A percentile compares a stretch with the other conserved stretches of the same genome.
phyloP scores from a whole-genome alignment of 1,140 invertebrate species.

The Zaprionus ghesquierei region DNA sequence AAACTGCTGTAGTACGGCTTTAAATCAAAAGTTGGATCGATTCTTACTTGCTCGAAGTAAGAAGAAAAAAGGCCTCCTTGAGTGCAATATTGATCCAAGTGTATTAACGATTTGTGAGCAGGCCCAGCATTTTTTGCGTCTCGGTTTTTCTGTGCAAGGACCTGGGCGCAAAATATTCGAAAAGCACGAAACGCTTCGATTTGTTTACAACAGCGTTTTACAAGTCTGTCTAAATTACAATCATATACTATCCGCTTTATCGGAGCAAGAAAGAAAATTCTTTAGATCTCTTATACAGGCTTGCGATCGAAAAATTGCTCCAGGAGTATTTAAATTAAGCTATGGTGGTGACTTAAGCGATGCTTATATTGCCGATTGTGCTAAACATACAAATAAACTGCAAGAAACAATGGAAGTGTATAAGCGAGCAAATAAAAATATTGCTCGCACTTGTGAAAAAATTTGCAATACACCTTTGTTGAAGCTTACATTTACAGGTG shows the following conservation, averaged over 20 bases:
- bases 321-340: conserved; percentile 89
- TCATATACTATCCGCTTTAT: conserved; percentile 87
- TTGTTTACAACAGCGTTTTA: conserved; percentile 89
- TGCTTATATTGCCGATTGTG: conserved; percentile 90
- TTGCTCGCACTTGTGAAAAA: conserved; percentile 89
- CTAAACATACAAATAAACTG: conserved; percentile 87
- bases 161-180: conserved; percentile 84
- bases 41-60: conserved; percentile 88
- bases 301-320: conserved; percentile 89
- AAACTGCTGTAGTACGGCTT: conserved; percentile 85
- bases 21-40: conserved; percentile 86
- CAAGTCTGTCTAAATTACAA: conserved; percentile 91
- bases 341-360: conserved; percentile 89
- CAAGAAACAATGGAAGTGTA: conserved; percentile 91
- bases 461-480: conserved; percentile 89
- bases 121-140: conserved; percentile 82
- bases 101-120: conserved; percentile 70
- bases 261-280: conserved; percentile 85
- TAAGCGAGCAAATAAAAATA: conserved; percentile 89
- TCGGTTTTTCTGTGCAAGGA: conserved; percentile 84
- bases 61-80: conserved; percentile 86
- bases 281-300: conserved; percentile 85
- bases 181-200: conserved; percentile 86
- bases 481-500: conserved; percentile 86
- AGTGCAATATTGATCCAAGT: conserved; percentile 89